These are phyloP conservation scores for Machimus atricapillus DNA, from an alignment of 2,888 invertebrate species.

Conservation along the genomic window DNA sequence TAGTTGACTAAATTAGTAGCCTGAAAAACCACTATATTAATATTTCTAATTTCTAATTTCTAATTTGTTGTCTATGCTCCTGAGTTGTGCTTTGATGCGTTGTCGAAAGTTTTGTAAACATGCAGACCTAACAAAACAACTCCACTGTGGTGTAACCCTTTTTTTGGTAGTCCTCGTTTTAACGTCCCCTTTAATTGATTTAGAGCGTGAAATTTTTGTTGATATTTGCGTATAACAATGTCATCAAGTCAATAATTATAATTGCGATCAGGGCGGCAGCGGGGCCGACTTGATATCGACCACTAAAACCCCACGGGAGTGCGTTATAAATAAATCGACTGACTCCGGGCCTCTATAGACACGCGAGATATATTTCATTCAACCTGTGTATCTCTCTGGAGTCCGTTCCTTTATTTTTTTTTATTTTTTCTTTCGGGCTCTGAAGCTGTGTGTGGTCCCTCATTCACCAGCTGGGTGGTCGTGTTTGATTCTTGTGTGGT, in stretches of 20 bases:
- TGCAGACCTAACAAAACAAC: background rate
- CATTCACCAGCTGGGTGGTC: constrained; percentile 52
- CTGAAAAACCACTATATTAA: background rate
- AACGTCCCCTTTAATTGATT: constrained; percentile 12
- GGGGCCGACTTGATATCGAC: background rate
- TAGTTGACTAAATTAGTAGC: background rate
- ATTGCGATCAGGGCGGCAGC: background rate
- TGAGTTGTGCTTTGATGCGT: background rate
- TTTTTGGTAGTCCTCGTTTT: background rate
- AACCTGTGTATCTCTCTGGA: constrained; percentile 45
- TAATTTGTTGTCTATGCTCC: background rate
- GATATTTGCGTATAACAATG: constrained; percentile 35
- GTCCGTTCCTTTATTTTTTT: constrained; percentile 45
- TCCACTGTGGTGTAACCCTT: background rate
- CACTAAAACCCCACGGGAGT: constrained; percentile 14
- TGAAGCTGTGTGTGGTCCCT: constrained; percentile 51
- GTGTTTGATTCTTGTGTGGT: constrained; percentile 52
- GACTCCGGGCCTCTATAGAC: constrained; percentile 44
- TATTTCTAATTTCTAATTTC: background rate
- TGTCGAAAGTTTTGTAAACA: background rate
- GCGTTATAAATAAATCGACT: constrained; percentile 37
- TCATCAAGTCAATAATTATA: constrained; percentile 2
- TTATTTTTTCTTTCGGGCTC: constrained; percentile 43
- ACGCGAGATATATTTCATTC: constrained; percentile 50
- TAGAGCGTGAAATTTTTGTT: constrained; percentile 36